These are phyloP conservation scores for Drosophila equinoxialis DNA, from an alignment of 1,140 invertebrate species.

Conservation along the genomic window DNA sequence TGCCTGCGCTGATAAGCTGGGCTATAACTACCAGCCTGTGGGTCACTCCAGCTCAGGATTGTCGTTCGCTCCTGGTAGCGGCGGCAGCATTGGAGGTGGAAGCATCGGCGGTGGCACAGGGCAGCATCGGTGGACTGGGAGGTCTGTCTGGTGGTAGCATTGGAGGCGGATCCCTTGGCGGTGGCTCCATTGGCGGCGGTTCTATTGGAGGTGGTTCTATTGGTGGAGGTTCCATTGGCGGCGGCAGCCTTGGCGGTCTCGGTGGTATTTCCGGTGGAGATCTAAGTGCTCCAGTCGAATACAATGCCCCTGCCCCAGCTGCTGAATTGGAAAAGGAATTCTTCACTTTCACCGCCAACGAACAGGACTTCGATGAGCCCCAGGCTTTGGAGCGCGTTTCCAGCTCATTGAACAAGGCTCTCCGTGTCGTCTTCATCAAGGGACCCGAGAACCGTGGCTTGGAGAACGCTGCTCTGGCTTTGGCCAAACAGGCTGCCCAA, in stretches of 20 bases:
- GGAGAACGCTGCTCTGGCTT: slow-evolving; percentile 60
- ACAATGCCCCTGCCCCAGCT: slow-evolving; percentile 60
- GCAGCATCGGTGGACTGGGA: slow-evolving; percentile 2
- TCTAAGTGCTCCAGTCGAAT: slow-evolving; percentile 55
- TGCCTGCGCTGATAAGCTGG: slow-evolving; percentile 72
- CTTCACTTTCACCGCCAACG: slow-evolving; percentile 56
- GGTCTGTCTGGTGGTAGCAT: slow-evolving; percentile 21
- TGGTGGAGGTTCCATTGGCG: slow-evolving; percentile 24
- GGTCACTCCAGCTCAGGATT: slow-evolving; percentile 64
- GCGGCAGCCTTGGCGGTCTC: not conserved
- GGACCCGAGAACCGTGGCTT: slow-evolving; percentile 61
- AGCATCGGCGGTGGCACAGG: slow-evolving; percentile 18
- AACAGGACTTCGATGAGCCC: slow-evolving; percentile 54
- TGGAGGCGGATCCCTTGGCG: slow-evolving; percentile 12
- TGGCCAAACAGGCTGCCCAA: slow-evolving; percentile 65
- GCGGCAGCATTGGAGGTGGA: slow-evolving; percentile 34
- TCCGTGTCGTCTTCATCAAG: slow-evolving; percentile 76
- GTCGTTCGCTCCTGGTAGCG: slow-evolving; percentile 58
- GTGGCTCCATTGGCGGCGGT: slow-evolving; percentile 43
- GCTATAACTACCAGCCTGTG: slow-evolving; percentile 79
- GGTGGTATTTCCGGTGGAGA: slow-evolving; percentile 35
- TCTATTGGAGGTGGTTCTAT: slow-evolving; percentile 27
- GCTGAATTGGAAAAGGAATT: slow-evolving; percentile 64
- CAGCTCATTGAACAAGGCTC: slow-evolving; percentile 51
- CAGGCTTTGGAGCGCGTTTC: slow-evolving; percentile 40